Conservation (phyloP, 1,140 invertebrate genomes). For the Saxidomus purpurata region DNA sequence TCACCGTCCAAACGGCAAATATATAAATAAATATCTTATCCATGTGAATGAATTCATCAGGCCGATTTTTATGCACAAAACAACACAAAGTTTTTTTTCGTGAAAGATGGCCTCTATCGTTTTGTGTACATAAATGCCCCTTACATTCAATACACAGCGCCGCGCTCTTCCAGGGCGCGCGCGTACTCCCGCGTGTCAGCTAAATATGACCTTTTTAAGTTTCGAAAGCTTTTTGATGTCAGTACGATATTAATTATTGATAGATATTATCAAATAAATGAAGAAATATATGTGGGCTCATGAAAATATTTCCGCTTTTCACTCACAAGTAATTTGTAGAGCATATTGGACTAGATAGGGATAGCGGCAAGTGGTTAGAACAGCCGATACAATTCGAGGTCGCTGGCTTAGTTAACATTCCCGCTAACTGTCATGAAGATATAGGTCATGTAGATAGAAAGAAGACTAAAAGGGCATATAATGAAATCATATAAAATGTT, state of each 20-base stretch:
- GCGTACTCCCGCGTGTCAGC: slow-evolving; percentile 1
- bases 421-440: slow-evolving; percentile 21
- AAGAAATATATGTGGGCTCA: not conserved
- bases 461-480: not conserved
- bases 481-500: not conserved
- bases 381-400: slow-evolving; percentile 47
- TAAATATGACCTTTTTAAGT: not conserved
- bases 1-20: slow-evolving; percentile 56
- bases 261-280: not conserved
- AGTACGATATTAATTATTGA: too few relatives aligned
- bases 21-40: slow-evolving; percentile 50
- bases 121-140: slow-evolving; percentile 43
- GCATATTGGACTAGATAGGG: not conserved
- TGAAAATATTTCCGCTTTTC: not conserved
- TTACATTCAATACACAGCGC: slow-evolving; percentile 50
- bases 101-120: slow-evolving; percentile 53
- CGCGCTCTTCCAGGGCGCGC: slow-evolving; percentile 26
- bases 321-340: not conserved
- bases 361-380: not conserved
- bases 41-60: slow-evolving; percentile 55
- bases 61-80: slow-evolving; percentile 53
- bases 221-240: not conserved
- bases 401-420: slow-evolving; percentile 34
- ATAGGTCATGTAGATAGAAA: slow-evolving; percentile 14
- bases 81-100: slow-evolving; percentile 55